phyloP scores from a whole-genome alignment of 2,797 vertebrate species.

The Melanotaenia trifasciata region DNA sequence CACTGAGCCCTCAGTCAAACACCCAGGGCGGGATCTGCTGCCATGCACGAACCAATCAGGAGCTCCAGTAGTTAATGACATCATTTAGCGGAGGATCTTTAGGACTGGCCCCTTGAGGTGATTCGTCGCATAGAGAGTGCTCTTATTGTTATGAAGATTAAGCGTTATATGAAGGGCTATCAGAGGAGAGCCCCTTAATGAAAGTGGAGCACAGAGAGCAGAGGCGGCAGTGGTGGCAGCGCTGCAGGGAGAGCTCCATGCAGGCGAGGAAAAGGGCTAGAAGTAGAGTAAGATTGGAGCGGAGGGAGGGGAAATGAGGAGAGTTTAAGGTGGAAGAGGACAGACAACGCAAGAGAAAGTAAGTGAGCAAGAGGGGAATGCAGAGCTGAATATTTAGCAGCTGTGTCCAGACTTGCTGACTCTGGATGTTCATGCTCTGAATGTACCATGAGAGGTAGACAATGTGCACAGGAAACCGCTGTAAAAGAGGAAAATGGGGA shows the following conservation, averaged over 20 bases:
- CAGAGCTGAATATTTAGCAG: constrained; percentile 78
- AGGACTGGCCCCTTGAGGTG: constrained; percentile 73
- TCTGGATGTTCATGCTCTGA: constrained; percentile 77
- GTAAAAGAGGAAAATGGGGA: constrained; percentile 34
- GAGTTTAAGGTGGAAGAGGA: constrained; percentile 60
- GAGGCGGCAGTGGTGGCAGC: constrained; percentile 34
- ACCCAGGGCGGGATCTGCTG: constrained; percentile 58
- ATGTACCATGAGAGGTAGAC: constrained; percentile 67
- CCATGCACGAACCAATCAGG: constrained; percentile 62
- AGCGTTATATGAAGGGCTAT: constrained; percentile 83
- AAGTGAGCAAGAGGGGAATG: constrained; percentile 28
- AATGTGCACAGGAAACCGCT: constrained; percentile 39
- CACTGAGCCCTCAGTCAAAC: constrained; percentile 64
- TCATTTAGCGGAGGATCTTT: constrained; percentile 72
- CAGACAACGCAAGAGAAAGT: constrained; percentile 38
- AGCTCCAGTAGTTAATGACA: constrained; percentile 67
- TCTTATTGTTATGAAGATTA: constrained; percentile 84
- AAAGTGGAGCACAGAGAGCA: constrained; percentile 75
- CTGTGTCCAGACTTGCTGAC: constrained; percentile 83
- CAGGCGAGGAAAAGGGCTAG: constrained; percentile 22
- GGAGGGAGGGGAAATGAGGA: constrained; percentile 11
- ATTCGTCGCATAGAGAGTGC: constrained; percentile 69
- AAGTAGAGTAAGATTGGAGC: constrained; percentile 17
- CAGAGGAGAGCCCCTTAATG: constrained; percentile 82
- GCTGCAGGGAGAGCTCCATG: constrained; percentile 38